Evolutionary conservation across 2,113 vertebrate species (phyloP).

Genomic region (Onychorhynchus coronatus): DNA sequence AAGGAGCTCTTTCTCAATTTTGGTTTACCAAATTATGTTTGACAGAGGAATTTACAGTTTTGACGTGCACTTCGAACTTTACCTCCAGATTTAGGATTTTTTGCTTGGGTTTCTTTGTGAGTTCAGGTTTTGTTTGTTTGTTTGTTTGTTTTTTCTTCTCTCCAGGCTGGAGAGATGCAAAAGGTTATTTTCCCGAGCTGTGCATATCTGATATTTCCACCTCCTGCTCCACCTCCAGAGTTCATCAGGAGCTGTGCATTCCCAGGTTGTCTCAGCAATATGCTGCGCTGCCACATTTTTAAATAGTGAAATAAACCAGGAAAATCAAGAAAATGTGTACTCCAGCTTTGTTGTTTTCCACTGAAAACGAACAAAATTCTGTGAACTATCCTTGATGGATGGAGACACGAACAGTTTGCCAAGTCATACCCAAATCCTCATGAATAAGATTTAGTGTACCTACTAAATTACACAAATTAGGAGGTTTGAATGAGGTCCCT

Average conservation of each 20-base stretch:
- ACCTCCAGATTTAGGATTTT: not conserved
- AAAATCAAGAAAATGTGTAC: not conserved
- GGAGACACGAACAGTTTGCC: not conserved
- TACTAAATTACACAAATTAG: not conserved
- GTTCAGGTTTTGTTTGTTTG: not conserved
- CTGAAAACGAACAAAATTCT: not conserved
- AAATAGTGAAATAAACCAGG: not conserved
- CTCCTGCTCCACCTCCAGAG: not conserved
- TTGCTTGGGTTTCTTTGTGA: too few species aligned
- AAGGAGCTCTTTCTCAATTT: not conserved
- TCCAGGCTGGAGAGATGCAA: not conserved
- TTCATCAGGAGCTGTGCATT: not conserved
- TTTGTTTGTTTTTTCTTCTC: too few species aligned
- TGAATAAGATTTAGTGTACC: not conserved
- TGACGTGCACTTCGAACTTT: not conserved
- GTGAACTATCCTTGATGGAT: not conserved
- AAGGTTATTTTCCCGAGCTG: not conserved
- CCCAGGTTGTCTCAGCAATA: not conserved
- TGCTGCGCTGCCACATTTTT: rapidly evolving
- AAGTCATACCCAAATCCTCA: not conserved
- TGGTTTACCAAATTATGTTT: not conserved
- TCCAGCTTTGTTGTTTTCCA: not conserved
- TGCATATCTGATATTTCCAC: not conserved
- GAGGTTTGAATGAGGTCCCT: not conserved
- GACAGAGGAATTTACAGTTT: not conserved